phyloP scores from a whole-genome alignment of 2,797 vertebrate genomes.

The Sebastes umbrosus region DNA sequence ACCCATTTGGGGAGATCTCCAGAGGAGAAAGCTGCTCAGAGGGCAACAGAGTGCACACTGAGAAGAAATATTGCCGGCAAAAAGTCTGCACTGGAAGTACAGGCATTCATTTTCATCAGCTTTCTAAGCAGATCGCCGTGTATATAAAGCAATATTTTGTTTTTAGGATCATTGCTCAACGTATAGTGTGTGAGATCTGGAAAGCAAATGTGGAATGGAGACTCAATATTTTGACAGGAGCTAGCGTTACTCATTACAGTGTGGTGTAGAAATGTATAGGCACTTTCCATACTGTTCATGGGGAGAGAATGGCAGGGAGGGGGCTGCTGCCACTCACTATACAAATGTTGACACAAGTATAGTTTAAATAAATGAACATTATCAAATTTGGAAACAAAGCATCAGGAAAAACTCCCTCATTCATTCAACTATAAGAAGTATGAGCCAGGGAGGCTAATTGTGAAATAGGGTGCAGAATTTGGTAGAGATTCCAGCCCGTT shows the following conservation, averaged over 20 bases:
- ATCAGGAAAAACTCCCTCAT: constrained; percentile 31
- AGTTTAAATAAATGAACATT: constrained; percentile 50
- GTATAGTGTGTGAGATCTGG: constrained; percentile 60
- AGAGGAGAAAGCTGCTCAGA: constrained; percentile 56
- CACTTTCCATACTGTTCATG: constrained; percentile 47
- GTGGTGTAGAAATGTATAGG: constrained; percentile 58
- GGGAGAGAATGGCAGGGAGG: constrained; percentile 16
- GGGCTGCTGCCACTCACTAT: constrained; percentile 25
- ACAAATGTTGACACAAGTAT: constrained; percentile 59
- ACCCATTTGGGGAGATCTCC: constrained; percentile 75
- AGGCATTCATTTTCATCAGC: constrained; percentile 72
- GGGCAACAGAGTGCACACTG: constrained; percentile 62
- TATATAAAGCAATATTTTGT: constrained; percentile 71
- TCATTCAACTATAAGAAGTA: background rate
- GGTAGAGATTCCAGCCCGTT: background rate
- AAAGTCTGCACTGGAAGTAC: constrained; percentile 68
- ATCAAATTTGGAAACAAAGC: constrained; percentile 49
- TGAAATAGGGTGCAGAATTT: background rate
- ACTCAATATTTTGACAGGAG: constrained; percentile 73
- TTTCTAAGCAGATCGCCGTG: constrained; percentile 60
- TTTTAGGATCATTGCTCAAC: constrained; percentile 64
- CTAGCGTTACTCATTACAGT: constrained; percentile 67
- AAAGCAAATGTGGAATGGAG: constrained; percentile 70
- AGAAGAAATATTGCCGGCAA: constrained; percentile 64
- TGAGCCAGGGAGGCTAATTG: background rate